phyloP scores from a whole-genome alignment of 2,797 vertebrate genomes.

The Micropoecilia bifurca region DNA sequence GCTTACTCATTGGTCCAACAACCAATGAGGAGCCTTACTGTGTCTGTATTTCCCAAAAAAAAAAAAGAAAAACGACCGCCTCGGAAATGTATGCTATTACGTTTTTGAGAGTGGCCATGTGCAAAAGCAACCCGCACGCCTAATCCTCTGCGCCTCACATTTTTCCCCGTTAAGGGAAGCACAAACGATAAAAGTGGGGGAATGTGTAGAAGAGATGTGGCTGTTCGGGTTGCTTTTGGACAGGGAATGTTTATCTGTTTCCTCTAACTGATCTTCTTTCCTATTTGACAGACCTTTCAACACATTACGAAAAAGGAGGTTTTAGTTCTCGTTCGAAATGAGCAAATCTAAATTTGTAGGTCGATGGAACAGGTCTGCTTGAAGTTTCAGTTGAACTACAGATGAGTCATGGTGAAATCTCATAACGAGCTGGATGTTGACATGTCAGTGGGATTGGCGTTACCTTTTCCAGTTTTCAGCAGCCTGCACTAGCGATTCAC shows the following conservation, averaged over 20 bases:
- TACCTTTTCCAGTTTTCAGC: background rate
- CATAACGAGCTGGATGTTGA: background rate
- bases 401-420: background rate
- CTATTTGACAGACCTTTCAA: conserved; percentile 34
- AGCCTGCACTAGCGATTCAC: background rate
- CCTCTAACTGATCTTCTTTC: conserved; percentile 33
- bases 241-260: conserved; percentile 39
- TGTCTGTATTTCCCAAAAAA: conserved; percentile 86
- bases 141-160: background rate
- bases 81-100: conserved; percentile 71
- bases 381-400: background rate
- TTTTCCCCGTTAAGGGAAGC: background rate
- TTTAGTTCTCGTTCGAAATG: conserved; percentile 52
- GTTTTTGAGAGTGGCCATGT: conserved; percentile 67
- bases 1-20: conserved; percentile 46
- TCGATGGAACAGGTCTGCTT: conserved; percentile 34
- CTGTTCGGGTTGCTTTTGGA: conserved; percentile 70
- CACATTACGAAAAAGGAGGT: conserved; percentile 37
- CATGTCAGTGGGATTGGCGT: background rate
- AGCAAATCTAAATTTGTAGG: background rate
- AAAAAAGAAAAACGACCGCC: conserved; percentile 57
- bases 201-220: conserved; percentile 35
- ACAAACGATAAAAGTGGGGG: background rate
- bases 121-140: conserved; percentile 70
- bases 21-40: conserved; percentile 43